A percentile compares a stretch with the other conserved stretches of the same genome.
phyloP scores from a whole-genome alignment of 53 echinoderm and acorn worm genomes.

The Paelopatides confundens region DNA sequence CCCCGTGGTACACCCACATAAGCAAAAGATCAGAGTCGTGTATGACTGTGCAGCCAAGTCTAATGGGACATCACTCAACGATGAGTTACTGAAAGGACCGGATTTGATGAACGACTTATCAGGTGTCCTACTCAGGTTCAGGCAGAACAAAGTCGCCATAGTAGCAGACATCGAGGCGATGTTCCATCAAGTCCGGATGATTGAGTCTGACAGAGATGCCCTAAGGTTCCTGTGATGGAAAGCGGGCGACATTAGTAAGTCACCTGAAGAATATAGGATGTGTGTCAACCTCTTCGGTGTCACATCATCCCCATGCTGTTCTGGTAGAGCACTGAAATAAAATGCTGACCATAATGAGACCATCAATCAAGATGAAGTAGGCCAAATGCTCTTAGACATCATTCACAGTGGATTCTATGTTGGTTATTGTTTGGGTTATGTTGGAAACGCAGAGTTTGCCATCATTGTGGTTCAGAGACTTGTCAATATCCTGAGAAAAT shows the following conservation, averaged over 20 bases:
- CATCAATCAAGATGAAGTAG: background rate
- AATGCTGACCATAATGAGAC: slow-evolving; percentile 30
- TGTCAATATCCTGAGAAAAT: background rate
- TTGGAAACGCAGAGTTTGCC: background rate
- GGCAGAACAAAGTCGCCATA: slow-evolving; percentile 20
- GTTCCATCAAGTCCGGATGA: slow-evolving; percentile 44
- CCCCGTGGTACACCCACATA: slow-evolving; percentile 50
- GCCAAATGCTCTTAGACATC: background rate
- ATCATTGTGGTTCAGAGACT: slow-evolving; percentile 16
- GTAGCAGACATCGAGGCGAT: slow-evolving; percentile 35
- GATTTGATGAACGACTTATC: slow-evolving; percentile 55
- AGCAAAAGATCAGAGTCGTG: slow-evolving; percentile 28
- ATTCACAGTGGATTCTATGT: slow-evolving; percentile 40
- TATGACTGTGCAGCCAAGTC: slow-evolving; percentile 51
- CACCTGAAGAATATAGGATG: slow-evolving; percentile 50
- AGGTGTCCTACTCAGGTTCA: slow-evolving; percentile 38
- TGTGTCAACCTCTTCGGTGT: slow-evolving; percentile 37
- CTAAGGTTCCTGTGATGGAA: slow-evolving; percentile 52
- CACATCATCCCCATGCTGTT: slow-evolving; percentile 43
- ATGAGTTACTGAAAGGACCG: slow-evolving; percentile 30
- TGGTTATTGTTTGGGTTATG: slow-evolving; percentile 30
- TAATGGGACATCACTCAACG: slow-evolving; percentile 39
- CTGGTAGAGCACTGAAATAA: slow-evolving; percentile 48
- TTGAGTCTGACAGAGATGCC: slow-evolving; percentile 1
- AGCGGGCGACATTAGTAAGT: slow-evolving; percentile 1